phyloP scores from a whole-genome alignment of 2,113 vertebrate species.

The Marmota flaviventris region DNA sequence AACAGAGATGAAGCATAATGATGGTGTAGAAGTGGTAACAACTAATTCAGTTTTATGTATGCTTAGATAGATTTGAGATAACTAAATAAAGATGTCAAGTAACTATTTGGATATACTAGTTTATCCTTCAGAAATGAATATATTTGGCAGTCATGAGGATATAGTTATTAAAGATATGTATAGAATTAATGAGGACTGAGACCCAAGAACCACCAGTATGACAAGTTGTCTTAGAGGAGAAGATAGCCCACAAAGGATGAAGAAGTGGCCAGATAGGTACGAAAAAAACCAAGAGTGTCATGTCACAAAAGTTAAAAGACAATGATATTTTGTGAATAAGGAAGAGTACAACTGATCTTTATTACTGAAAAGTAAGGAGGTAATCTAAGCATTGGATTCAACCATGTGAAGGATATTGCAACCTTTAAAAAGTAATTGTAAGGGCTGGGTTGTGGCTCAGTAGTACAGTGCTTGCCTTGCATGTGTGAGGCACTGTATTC shows the following conservation, averaged over 20 bases:
- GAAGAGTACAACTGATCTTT: not conserved
- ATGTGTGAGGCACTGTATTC: too few species aligned
- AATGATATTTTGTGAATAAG: not conserved
- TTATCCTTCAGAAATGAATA: not conserved
- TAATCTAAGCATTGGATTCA: not conserved
- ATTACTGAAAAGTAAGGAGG: not conserved
- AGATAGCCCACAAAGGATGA: not conserved
- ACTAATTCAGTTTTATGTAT: not conserved
- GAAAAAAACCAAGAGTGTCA: not conserved
- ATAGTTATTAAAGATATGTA: not conserved
- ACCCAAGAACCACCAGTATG: not conserved
- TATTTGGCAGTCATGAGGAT: not conserved
- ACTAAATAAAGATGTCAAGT: not conserved
- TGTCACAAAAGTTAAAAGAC: not conserved
- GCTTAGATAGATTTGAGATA: not conserved
- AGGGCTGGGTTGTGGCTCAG: too few species aligned
- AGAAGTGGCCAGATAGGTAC: not conserved
- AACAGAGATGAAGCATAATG: not conserved
- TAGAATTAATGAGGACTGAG: not conserved
- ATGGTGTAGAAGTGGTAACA: not conserved
- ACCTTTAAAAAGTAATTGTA: not conserved
- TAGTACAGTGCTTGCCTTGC: too few species aligned
- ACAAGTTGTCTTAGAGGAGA: not conserved
- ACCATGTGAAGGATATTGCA: not conserved
- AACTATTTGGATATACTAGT: not conserved